Percentiles rank a stretch among this genome's conserved stretches.
These are phyloP conservation scores for Alosa sapidissima DNA, from an alignment of 2,797 vertebrate species.

Conservation along the genomic window DNA sequence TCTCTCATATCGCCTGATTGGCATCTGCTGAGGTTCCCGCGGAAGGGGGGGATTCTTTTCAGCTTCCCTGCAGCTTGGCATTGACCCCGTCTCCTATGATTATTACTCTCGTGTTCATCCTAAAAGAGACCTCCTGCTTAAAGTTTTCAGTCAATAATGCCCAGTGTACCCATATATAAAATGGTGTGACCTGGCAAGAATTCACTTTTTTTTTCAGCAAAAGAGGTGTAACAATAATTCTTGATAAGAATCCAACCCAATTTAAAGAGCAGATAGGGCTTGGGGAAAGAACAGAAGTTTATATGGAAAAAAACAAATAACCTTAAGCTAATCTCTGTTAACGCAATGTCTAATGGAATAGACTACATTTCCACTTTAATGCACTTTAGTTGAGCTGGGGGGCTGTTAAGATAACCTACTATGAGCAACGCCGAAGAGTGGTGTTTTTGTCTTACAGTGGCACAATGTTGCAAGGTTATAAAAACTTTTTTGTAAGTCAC, in stretches of 20 bases:
- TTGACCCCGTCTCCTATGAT: constrained; percentile 33
- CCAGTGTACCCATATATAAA: constrained; percentile 15
- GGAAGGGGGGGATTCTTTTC: constrained; percentile 28
- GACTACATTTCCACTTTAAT: constrained; percentile 31
- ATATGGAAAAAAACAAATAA: constrained; percentile 60
- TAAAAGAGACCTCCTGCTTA: background rate
- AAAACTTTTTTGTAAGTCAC: constrained; percentile 42
- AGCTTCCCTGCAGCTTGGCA: background rate
- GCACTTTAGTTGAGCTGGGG: constrained; percentile 48
- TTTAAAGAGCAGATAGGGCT: constrained; percentile 65
- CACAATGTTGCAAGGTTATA: constrained; percentile 57
- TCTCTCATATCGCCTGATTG: constrained; percentile 70
- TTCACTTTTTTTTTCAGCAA: background rate
- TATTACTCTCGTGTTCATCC: background rate
- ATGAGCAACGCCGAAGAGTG: constrained; percentile 56
- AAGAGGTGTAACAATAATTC: constrained; percentile 25
- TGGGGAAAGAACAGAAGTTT: constrained; percentile 21
- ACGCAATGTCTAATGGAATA: constrained; percentile 52
- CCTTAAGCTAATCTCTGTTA: constrained; percentile 66
- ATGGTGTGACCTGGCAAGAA: constrained; percentile 7
- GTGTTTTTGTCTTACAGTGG: constrained; percentile 55
- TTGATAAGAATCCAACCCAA: constrained; percentile 47
- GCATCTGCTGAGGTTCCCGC: constrained; percentile 59
- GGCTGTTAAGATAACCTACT: constrained; percentile 51
- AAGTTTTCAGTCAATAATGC: constrained; percentile 13